phyloP scores from a whole-genome alignment of 2,888 invertebrate genomes.

The Strigamia crassipes region DNA sequence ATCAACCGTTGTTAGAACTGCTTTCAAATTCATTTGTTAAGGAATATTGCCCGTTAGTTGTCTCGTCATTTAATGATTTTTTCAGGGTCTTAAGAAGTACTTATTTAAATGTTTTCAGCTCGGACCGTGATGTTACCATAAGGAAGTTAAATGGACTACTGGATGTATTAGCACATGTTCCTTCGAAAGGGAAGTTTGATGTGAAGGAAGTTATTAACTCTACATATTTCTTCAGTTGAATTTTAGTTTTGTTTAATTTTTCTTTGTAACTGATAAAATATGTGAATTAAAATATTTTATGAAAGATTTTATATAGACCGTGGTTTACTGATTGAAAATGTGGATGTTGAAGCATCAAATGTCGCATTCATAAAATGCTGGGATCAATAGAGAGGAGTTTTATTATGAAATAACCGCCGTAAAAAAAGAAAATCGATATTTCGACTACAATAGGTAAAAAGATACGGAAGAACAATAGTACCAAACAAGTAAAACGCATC shows the following conservation, averaged over 20 bases:
- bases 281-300: not conserved
- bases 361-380: too few relatives aligned
- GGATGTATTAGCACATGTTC: not conserved
- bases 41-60: not conserved
- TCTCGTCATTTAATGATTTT: not conserved
- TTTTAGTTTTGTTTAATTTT: constrained; percentile 8
- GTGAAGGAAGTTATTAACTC: constrained; percentile 29
- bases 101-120: not conserved
- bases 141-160: not conserved
- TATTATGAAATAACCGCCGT: too few relatives aligned
- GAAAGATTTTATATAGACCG: not conserved
- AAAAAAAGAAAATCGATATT: too few relatives aligned
- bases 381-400: too few relatives aligned
- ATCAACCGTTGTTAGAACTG: constrained; percentile 76
- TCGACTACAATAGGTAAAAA: too few relatives aligned
- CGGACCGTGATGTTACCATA: not conserved
- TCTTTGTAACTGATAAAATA: not conserved
- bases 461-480: too few relatives aligned
- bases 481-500: too few relatives aligned
- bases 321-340: too few relatives aligned
- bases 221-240: constrained; percentile 44
- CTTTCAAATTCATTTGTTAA: not conserved
- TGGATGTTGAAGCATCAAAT: too few relatives aligned
- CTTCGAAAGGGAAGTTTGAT: not conserved
- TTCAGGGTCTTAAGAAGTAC: not conserved